Evolutionary conservation across 2,888 invertebrate species (phyloP), one percentile per base, ranked within the genome.

Genomic region (Diaprepes abbreviatus): DNA sequence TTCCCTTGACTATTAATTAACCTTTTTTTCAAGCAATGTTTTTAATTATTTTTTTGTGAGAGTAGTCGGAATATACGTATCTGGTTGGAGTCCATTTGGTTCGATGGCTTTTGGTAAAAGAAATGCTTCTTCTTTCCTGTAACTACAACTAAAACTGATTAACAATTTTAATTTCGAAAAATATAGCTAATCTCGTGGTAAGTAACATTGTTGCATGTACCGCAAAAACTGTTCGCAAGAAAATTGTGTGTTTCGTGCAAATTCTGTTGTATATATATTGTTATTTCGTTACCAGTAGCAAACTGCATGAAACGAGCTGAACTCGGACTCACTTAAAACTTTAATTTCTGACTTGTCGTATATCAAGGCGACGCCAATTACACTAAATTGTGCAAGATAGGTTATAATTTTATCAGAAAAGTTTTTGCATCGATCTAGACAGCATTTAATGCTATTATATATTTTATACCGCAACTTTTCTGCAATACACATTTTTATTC

Each of bases 391-490:
- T 70, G 59, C 38, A 54, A 55, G 70, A 65, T n/a, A 70, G 65
- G 54, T 70, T 65, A 45, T 70, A 70, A 70, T 70, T 70, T 70
- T 70, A 70, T 70, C 65, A 60, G 60, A 54, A 70, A 70, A 66
- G 55, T 70, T 70, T 69, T 50, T 60, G 60, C 40, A 31, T 36
- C 65, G 55, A 70, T 59, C 60, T 28, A 45, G 59, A 64, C 59
- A 10, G 38, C 43, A 62, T 62, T 63, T 40, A 63, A 52, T 52
- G 36, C 60, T 21, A 50, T 19, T 60, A 19, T 50, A 60, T 50
- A 50, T 24, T n/a, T n/a, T n/a, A n/a, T n/a, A n/a, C n/a, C n/a
- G n/a, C n/a, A n/a, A n/a, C n/a, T n/a, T n/a, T n/a, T n/a, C n/a
- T n/a, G n/a, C n/a, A n/a, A n/a, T n/a, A n/a, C n/a, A n/a, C n/a